Conservation (phyloP, 2,113 vertebrate genomes). For the Pholis gunnellus region DNA sequence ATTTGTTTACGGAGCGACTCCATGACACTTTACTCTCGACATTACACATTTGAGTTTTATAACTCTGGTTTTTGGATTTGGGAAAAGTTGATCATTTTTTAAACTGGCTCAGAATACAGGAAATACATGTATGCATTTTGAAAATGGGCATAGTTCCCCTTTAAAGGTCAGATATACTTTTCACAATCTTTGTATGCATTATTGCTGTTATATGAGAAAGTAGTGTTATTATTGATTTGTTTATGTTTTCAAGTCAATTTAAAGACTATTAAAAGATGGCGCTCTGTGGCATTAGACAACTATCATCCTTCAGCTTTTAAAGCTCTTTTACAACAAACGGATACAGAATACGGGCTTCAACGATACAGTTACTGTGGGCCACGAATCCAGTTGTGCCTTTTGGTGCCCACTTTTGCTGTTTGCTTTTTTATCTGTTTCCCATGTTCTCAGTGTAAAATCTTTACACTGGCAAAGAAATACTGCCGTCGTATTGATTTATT, state of each 20-base stretch:
- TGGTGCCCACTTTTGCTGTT: neutral
- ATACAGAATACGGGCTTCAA: neutral
- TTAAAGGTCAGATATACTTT: neutral
- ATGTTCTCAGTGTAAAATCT: neutral
- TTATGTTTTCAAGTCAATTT: neutral
- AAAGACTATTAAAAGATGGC: neutral
- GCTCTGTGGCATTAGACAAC: neutral
- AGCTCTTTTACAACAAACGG: neutral
- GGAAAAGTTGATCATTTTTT: no score
- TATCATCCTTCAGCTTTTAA: neutral
- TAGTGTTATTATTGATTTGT: neutral
- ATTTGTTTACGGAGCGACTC: no score
- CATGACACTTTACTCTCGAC: no score
- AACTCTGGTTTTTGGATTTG: no score
- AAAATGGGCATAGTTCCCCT: no score
- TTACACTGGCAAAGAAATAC: conserved; percentile 5
- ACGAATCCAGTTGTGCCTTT: neutral
- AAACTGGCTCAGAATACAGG: no score
- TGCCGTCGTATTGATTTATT: conserved; percentile 30
- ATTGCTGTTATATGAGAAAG: neutral
- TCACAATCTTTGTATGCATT: neutral
- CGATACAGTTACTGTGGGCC: neutral
- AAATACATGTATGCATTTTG: no score
- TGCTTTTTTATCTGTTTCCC: neutral
- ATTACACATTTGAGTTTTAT: no score